Conservation (phyloP, 2,888 invertebrate species). For the Stenodera caucasica region DNA sequence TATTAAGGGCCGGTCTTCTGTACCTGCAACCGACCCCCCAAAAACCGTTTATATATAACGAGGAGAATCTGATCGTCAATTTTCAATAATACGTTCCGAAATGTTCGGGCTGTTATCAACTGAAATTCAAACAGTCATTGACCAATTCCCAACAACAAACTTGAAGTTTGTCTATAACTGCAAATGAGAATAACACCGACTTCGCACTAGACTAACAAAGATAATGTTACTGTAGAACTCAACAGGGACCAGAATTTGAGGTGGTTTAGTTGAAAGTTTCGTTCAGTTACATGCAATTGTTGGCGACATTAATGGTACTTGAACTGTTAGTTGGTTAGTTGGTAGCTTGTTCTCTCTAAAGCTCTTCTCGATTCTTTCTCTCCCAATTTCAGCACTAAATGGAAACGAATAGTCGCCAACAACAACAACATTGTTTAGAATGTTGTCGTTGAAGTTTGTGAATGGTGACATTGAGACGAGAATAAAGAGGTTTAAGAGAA, state of each 20-base stretch:
- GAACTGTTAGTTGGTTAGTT: conserved; percentile 2
- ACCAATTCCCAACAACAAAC: neutral
- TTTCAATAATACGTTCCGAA: neutral
- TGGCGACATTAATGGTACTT: conserved; percentile 24
- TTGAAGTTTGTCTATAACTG: neutral
- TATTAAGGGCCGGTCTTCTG: conserved; percentile 15
- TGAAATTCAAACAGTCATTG: neutral
- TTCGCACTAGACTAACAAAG: neutral
- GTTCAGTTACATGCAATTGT: conserved; percentile 18
- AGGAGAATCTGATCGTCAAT: neutral
- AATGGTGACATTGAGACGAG: neutral
- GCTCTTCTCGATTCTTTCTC: neutral
- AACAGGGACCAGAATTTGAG: neutral
- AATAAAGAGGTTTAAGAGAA: neutral
- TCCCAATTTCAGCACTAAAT: no score
- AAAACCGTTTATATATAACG: neutral
- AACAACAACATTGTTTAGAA: neutral
- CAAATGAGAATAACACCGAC: neutral
- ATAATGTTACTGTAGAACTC: neutral
- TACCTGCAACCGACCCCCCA: neutral
- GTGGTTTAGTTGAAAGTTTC: conserved; percentile 1
- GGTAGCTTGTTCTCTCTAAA: neutral
- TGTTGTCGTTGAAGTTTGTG: neutral
- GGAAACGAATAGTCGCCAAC: no score
- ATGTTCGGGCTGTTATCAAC: neutral